These are phyloP conservation scores for Rhabdophis nuchalis DNA, from an alignment of 2,797 vertebrate species.

Conservation along the genomic window DNA sequence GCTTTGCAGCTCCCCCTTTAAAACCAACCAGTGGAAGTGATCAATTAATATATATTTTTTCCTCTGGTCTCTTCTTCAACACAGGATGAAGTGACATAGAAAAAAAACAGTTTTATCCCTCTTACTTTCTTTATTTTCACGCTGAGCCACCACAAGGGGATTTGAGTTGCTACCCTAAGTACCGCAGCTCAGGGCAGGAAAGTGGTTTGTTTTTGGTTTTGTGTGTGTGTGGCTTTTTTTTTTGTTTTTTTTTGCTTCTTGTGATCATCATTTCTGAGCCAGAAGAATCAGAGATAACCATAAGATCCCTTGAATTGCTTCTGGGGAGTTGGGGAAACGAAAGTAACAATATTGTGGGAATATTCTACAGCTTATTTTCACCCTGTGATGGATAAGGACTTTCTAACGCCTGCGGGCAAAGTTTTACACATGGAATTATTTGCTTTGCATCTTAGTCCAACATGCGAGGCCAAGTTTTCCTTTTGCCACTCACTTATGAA, in stretches of 20 bases:
- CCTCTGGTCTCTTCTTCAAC: not conserved
- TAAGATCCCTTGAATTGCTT: not conserved
- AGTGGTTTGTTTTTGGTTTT: not conserved
- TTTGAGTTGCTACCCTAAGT: not conserved
- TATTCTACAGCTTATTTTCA: not conserved
- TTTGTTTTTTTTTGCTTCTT: not conserved
- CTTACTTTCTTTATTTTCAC: not conserved
- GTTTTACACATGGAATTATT: not conserved
- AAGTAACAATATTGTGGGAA: not conserved
- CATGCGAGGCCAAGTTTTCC: not conserved
- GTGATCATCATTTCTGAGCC: not conserved
- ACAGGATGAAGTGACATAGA: not conserved
- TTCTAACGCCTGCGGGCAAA: not conserved
- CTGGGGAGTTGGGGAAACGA: not conserved
- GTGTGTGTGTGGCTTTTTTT: no score
- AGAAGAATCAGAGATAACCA: not conserved
- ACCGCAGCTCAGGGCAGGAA: not conserved
- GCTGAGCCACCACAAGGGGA: not conserved
- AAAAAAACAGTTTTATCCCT: not conserved
- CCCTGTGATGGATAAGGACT: not conserved
- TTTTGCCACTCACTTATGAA: not conserved
- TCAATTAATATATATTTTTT: not conserved
- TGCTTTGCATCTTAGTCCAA: not conserved
- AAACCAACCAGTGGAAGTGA: not conserved
- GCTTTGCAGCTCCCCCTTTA: not conserved